Evolutionary conservation across 2,888 invertebrate genomes (phyloP).

Genomic region (Rotaria socialis): DNA sequence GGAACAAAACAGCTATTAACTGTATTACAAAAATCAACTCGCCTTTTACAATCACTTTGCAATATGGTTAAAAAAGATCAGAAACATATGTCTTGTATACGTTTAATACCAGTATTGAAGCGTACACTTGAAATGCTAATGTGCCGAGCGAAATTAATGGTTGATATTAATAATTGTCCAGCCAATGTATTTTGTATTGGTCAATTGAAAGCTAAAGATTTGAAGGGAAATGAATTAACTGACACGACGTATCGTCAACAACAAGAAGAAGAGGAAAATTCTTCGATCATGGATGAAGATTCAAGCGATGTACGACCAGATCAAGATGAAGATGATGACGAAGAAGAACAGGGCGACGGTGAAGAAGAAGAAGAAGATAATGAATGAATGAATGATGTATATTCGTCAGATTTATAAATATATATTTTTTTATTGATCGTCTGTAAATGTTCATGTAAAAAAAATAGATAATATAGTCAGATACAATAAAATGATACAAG

Average conservation of each 20-base stretch:
- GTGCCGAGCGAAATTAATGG: conserved; percentile 20
- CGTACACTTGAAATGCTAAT: conserved; percentile 17
- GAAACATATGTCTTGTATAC: conserved; percentile 17
- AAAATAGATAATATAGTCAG: background rate
- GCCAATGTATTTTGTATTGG: conserved; percentile 17
- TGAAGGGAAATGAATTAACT: conserved; percentile 2
- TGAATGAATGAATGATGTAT: background rate
- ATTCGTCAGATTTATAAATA: background rate
- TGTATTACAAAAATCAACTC: conserved; percentile 24
- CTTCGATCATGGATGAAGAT: background rate
- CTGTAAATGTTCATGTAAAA: background rate
- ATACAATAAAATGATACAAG: background rate
- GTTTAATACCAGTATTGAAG: background rate
- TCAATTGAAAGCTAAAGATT: background rate
- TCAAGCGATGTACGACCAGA: background rate
- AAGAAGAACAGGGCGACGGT: background rate
- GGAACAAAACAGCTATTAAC: conserved; percentile 10
- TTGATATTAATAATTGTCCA: conserved; percentile 30
- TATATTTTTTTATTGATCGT: background rate
- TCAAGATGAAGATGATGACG: background rate
- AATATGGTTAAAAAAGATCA: conserved; percentile 27
- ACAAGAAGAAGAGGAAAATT: conserved; percentile 4
- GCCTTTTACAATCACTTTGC: conserved; percentile 22
- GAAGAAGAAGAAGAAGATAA: background rate
- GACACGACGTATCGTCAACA: background rate